Conservation (phyloP, 2,113 vertebrate species). For the Uria aalge region DNA sequence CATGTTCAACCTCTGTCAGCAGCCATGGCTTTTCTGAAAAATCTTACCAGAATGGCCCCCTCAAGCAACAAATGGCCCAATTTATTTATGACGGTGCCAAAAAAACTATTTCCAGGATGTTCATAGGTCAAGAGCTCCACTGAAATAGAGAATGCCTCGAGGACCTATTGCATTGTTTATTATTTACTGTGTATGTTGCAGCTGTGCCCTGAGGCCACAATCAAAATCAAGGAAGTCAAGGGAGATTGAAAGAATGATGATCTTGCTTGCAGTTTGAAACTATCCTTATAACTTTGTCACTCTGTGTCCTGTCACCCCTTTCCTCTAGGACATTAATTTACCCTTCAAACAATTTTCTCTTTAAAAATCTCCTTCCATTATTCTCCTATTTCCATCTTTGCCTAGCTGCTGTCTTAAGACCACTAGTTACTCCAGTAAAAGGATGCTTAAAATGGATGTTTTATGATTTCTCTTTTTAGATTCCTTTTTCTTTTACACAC, state of each 20-base stretch:
- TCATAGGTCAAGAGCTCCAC: slow-evolving; percentile 34
- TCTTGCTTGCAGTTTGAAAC: background rate
- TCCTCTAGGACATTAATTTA: background rate
- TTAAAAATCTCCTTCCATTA: background rate
- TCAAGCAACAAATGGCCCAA: background rate
- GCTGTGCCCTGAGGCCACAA: background rate
- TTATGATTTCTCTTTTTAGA: background rate
- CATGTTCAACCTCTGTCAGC: background rate
- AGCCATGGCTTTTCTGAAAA: background rate
- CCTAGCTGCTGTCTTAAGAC: background rate
- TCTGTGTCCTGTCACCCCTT: background rate
- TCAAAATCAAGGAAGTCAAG: background rate
- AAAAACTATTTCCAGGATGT: slow-evolving; percentile 30
- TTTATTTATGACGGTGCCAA: slow-evolving; percentile 54
- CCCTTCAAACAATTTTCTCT: background rate
- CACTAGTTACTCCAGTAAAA: background rate
- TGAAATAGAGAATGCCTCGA: slow-evolving; percentile 8
- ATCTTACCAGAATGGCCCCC: background rate
- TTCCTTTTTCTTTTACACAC: background rate
- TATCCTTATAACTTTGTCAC: background rate
- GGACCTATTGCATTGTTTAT: background rate
- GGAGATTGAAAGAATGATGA: background rate
- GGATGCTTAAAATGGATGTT: background rate
- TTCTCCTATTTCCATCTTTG: background rate
- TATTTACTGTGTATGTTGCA: background rate